Base-by-base conservation (phyloP, 1,140 invertebrate species). In the Goniozus legneri region DNA sequence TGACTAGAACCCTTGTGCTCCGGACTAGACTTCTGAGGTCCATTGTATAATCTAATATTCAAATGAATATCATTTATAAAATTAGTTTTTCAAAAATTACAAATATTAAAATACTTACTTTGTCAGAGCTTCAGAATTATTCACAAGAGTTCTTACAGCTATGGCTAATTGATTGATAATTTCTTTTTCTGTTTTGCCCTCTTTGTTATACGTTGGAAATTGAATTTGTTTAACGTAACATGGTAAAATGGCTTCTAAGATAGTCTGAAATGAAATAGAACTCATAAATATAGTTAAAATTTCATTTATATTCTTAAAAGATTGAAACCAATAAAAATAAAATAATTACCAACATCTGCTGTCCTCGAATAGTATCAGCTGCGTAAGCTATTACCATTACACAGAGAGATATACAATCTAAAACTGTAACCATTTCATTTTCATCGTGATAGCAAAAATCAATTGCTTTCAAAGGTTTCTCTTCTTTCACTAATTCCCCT, bases 311-410 rank as follows among this genome's bases (percentile, higher is more conserved):
- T 20, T 22, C 2, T 20, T 7, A 10, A 44, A 52, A 34, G 40
- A 10, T 34, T 30, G 35, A 22, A 37, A 46, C 16, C 7, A 18
- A 6, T 30, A 37, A 8, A 37, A 7, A 37, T 37, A 37, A 41
- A 35, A 40, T 31, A 47, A 78, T 80, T 71, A 90, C 89, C 68
- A 99, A 78, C 96, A 99, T 99, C 77, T 99, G 97, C 72, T 95
- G 92, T 27, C 93, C 93, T 53, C 97, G 79, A 37, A 90, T 84
- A 34, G 95, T 95, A 75, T 98, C 95, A 12, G 95, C 89, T 1
- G 95, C 90, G 76, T 98, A 99, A 1, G 95, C 94, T 12, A 98
- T 91, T 0, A 99, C 95, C 82, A 97, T 97, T 0, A 98, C 95
- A 67, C 92, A 97, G 15, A 95, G 80, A 3, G 92, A 93, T 57